Evolutionary conservation across 1,140 invertebrate species (phyloP).

Genomic region (Helicorthomorpha holstii): DNA sequence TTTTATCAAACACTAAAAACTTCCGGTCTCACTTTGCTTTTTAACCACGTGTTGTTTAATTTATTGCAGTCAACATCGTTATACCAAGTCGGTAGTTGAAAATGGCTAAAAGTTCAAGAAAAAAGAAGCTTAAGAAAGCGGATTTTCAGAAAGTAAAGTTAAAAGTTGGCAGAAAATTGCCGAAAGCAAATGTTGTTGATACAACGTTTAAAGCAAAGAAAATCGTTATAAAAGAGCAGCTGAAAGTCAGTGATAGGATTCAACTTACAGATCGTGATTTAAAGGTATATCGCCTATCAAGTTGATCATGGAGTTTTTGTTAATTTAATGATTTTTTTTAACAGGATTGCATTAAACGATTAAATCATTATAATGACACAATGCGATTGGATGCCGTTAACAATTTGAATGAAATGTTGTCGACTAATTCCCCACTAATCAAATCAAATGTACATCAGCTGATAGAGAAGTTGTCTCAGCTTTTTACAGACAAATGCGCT

Average conservation of each 20-base stretch:
- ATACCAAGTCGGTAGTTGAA: too few relatives aligned
- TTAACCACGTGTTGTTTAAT: too few relatives aligned
- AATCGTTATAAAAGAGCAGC: constrained; percentile 58
- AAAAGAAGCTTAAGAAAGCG: constrained; percentile 12
- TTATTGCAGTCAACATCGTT: too few relatives aligned
- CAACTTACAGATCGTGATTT: constrained; percentile 28
- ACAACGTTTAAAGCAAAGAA: constrained; percentile 73
- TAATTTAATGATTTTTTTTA: constrained; percentile 14
- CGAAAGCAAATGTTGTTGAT: constrained; percentile 59
- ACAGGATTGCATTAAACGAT: constrained; percentile 49
- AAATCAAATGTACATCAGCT: constrained; percentile 43
- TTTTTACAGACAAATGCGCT: constrained; percentile 52
- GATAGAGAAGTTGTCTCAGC: constrained; percentile 43
- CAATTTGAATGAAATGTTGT: constrained; percentile 50
- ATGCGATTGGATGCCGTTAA: constrained; percentile 46
- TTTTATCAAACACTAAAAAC: too few relatives aligned
- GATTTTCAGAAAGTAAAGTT: constrained; percentile 32
- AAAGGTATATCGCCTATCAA: constrained; percentile 1
- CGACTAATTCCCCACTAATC: constrained; percentile 31
- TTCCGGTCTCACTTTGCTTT: too few relatives aligned
- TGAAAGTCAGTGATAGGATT: constrained; percentile 54
- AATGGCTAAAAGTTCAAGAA: constrained; percentile 16
- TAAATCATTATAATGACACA: constrained; percentile 58
- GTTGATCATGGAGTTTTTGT: constrained; percentile 7
- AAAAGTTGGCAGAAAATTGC: constrained; percentile 38